phyloP scores from a whole-genome alignment of 2,797 vertebrate genomes.

The Cygnus olor region DNA sequence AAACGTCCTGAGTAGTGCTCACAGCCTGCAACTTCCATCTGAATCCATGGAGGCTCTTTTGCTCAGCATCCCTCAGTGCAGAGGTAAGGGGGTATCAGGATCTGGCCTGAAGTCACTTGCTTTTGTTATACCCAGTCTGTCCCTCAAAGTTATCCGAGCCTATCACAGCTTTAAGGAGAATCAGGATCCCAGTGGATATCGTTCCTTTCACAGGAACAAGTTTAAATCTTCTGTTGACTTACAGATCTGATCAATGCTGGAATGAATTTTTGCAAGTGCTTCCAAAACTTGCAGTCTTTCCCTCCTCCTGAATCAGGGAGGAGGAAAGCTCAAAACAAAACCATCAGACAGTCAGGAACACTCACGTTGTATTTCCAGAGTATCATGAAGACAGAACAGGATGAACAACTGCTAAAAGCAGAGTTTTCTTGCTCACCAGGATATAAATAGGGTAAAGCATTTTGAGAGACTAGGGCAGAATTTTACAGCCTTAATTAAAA shows the following conservation, averaged over 20 bases:
- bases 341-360: not conserved
- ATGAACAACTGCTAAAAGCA: not conserved
- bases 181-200: rapidly evolving
- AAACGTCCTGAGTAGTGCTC: not conserved
- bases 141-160: not conserved
- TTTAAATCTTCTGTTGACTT: not conserved
- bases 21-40: not conserved
- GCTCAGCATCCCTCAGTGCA: not conserved
- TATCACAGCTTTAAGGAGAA: not conserved
- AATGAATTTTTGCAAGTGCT: not conserved
- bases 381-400: not conserved
- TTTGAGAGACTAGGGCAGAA: not conserved
- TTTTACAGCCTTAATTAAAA: not conserved
- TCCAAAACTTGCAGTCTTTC: not conserved
- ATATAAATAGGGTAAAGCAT: not conserved
- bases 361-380: not conserved
- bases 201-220: not conserved
- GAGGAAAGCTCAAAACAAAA: not conserved
- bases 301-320: not conserved
- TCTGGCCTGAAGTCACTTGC: not conserved
- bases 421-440: not conserved
- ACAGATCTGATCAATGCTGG: not conserved
- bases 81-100: not conserved
- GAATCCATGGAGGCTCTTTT: not conserved
- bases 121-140: not conserved